Evolutionary conservation across 1,140 invertebrate species (phyloP), one percentile per base, ranked within the genome.

Genomic region (Hestina assimilis): DNA sequence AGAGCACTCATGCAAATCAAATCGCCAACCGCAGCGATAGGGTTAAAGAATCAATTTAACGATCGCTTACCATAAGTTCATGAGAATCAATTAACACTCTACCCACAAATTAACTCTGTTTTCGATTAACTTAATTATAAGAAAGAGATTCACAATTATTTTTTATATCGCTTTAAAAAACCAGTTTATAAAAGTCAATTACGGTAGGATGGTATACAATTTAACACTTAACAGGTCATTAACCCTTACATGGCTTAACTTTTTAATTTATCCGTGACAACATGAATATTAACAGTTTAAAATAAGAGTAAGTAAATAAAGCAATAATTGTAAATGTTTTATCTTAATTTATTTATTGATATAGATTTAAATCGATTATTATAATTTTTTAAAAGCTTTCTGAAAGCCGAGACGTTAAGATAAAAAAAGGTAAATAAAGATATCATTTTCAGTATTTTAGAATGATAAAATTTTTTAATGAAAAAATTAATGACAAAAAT

Each of bases 101-200:
- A 48, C 38, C 33, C 38, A 31, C 46, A 48, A 41, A 55, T 55
- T 54, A 61, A 45, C 17, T 23, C 38, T 15, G 23, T 40, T 46
- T 62, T 40, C 45, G 47, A 61, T 61, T 51, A 51, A 56, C 23
- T 31, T 48, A 31, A 50, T 62, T 62, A 62, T 46, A 55, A 45
- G 46, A 55, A 38, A 24, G 41, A 38, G 42, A 57, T 48, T 42
- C 29, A 55, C 28, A 45, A 57, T 48, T 40, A 41, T 24, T 57
- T 48, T 42, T 57, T 42, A 57, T 48, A 28, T 41, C 35, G 15
- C 40, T 11, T 48, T 41, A 24, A 57, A n/a, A n/a, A 57, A 57
- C 35, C 35, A 8, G 45, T 48, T 50, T 46, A 24, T 38, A 53
- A 43, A 42, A 54, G 2, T 46, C 29, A 38, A 46, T 55, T 55